These are phyloP conservation scores for Eupithecia tripunctaria DNA, from an alignment of 2,888 invertebrate genomes.

Conservation along the genomic window DNA sequence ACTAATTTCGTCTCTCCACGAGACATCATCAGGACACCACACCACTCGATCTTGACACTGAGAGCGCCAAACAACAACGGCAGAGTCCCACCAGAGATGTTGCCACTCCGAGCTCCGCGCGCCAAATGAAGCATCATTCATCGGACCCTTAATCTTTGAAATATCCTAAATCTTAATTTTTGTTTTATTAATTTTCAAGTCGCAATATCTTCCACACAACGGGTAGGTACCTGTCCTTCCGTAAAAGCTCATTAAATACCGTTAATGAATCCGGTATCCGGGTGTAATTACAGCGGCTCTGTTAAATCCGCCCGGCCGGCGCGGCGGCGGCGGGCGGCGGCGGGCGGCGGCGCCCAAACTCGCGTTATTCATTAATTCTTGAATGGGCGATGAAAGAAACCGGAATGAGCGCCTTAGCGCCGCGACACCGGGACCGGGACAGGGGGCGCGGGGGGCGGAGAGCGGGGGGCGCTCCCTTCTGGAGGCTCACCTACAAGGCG, in stretches of 20 bases:
- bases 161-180: not conserved
- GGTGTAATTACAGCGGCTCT: slow-evolving; percentile 47
- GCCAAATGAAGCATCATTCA: not conserved
- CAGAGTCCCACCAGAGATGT: too few relatives aligned
- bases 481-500: not conserved
- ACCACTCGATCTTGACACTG: too few relatives aligned
- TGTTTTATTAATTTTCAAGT: not conserved
- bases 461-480: not conserved
- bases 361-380: slow-evolving; percentile 26
- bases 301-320: slow-evolving; percentile 41
- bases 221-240: slow-evolving; percentile 11
- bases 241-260: slow-evolving; percentile 32
- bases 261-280: slow-evolving; percentile 30
- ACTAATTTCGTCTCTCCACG: too few relatives aligned
- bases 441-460: not conserved
- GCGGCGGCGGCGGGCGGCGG: slow-evolving; percentile 7
- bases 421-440: not conserved
- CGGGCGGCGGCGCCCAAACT: slow-evolving; percentile 23
- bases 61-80: too few relatives aligned
- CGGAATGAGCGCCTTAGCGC: slow-evolving; percentile 13
- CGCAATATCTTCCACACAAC: not conserved
- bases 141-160: not conserved
- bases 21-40: too few relatives aligned
- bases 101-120: too few relatives aligned
- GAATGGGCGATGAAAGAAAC: slow-evolving; percentile 32